phyloP scores from a whole-genome alignment of 2,797 vertebrate genomes.

The Spea hammondii region DNA sequence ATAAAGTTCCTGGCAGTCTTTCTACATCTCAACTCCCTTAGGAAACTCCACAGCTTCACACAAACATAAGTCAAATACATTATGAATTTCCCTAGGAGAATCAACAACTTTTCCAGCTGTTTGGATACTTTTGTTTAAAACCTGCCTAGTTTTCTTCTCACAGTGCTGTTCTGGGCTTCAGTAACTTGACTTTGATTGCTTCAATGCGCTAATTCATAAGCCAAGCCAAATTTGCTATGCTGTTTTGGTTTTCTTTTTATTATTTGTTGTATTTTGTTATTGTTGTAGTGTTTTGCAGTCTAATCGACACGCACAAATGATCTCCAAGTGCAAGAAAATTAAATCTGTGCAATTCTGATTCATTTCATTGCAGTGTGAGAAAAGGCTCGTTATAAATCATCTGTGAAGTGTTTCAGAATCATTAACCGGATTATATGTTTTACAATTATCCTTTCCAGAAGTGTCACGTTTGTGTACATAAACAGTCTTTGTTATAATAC shows the following conservation, averaged over 20 bases:
- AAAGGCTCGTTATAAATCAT: slow-evolving; percentile 55
- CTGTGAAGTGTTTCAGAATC: slow-evolving; percentile 55
- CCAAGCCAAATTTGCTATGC: slow-evolving; percentile 63
- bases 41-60: slow-evolving; percentile 69
- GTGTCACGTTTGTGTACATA: slow-evolving; percentile 58
- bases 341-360: slow-evolving; percentile 51
- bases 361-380: slow-evolving; percentile 54
- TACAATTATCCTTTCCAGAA: slow-evolving; percentile 49
- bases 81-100: slow-evolving; percentile 74
- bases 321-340: slow-evolving; percentile 54
- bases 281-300: slow-evolving; percentile 56
- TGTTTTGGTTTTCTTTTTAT: slow-evolving; percentile 50
- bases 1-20: slow-evolving; percentile 72
- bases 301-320: slow-evolving; percentile 57
- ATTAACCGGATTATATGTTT: slow-evolving; percentile 62
- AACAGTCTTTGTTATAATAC: background rate
- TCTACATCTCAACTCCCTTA: slow-evolving; percentile 66
- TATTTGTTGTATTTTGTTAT: slow-evolving; percentile 26
- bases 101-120: slow-evolving; percentile 78
- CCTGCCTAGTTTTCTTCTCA: slow-evolving; percentile 69
- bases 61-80: slow-evolving; percentile 78
- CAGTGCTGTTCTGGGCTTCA: slow-evolving; percentile 69
- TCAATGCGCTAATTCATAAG: slow-evolving; percentile 66
- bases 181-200: slow-evolving; percentile 71
- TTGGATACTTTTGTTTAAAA: slow-evolving; percentile 70